phyloP scores from a whole-genome alignment of 2,113 vertebrate species.

The Ancistrus triradiatus region DNA sequence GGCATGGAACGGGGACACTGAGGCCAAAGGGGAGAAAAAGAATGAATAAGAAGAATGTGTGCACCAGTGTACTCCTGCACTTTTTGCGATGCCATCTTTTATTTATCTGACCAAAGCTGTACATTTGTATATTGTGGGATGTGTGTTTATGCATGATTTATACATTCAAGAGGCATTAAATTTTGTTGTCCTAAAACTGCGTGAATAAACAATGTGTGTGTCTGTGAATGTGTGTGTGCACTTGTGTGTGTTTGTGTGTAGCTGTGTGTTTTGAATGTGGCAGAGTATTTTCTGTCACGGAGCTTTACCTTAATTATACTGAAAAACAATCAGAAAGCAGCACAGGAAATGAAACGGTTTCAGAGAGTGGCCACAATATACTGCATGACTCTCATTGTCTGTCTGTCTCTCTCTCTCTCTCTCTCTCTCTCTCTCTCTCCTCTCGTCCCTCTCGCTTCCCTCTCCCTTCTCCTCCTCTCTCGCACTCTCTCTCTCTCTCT shows the following conservation, averaged over 20 bases:
- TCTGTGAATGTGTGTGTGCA: slow-evolving; percentile 1
- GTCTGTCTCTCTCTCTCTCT: not conserved
- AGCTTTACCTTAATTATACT: slow-evolving; percentile 15
- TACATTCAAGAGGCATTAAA: not conserved
- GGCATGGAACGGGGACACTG: slow-evolving; percentile 33
- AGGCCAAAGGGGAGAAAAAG: slow-evolving; percentile 53
- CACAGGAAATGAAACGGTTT: slow-evolving; percentile 23
- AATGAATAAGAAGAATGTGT: slow-evolving; percentile 48
- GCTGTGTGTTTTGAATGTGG: too few relatives aligned
- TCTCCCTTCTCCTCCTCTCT: too few relatives aligned
- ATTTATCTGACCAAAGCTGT: slow-evolving; percentile 26
- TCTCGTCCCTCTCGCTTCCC: not conserved
- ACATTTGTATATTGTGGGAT: slow-evolving; percentile 3
- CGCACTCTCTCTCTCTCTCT: too few relatives aligned
- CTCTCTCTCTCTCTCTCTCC: not conserved
- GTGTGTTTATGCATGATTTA: not conserved
- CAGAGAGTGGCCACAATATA: not conserved
- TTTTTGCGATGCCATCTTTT: slow-evolving; percentile 29
- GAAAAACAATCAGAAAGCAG: slow-evolving; percentile 1
- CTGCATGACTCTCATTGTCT: not conserved
- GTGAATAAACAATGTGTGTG: not conserved
- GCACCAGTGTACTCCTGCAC: slow-evolving; percentile 30
- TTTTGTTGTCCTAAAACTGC: not conserved
- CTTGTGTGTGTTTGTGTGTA: not conserved
- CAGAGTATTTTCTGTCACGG: too few relatives aligned